Percentiles rank a stretch among this genome's conserved stretches.
Conservation (phyloP, 2,113 vertebrate genomes). For the Lasiurus cinereus region DNA sequence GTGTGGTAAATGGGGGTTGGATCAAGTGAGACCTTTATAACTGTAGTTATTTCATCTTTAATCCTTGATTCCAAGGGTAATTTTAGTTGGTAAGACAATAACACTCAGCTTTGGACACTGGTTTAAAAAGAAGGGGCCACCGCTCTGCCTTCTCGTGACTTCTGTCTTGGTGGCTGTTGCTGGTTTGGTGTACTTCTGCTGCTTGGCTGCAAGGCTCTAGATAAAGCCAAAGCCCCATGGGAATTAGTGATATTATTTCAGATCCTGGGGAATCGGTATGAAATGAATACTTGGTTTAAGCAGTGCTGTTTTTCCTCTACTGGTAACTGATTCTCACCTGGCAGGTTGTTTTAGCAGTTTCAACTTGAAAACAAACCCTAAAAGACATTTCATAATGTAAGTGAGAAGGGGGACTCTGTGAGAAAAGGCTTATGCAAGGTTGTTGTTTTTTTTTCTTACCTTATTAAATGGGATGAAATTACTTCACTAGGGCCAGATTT, state of each 20-base stretch:
- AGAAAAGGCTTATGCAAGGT: constrained; percentile 15
- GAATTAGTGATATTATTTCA: not conserved
- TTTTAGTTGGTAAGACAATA: not conserved
- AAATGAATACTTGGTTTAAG: not conserved
- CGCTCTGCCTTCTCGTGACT: not conserved
- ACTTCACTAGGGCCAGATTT: constrained; percentile 15
- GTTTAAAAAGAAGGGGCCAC: not conserved
- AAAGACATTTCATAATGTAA: not conserved
- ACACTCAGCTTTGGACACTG: not conserved
- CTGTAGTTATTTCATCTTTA: not conserved
- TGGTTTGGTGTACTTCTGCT: not conserved
- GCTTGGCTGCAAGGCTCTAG: not conserved
- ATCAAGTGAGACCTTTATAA: not conserved
- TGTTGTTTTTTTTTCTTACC: not conserved
- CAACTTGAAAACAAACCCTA: not conserved
- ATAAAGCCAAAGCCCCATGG: not conserved
- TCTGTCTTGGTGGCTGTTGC: fast-evolving
- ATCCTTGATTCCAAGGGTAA: not conserved
- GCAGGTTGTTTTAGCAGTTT: not conserved
- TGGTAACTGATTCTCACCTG: not conserved
- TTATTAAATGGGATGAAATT: constrained; percentile 54
- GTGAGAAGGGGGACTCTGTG: not conserved
- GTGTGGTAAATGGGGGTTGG: not conserved
- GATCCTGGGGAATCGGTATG: not conserved
- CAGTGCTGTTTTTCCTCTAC: not conserved